Conservation (phyloP, 2,113 vertebrate genomes). For the Ariopsis seemanni region DNA sequence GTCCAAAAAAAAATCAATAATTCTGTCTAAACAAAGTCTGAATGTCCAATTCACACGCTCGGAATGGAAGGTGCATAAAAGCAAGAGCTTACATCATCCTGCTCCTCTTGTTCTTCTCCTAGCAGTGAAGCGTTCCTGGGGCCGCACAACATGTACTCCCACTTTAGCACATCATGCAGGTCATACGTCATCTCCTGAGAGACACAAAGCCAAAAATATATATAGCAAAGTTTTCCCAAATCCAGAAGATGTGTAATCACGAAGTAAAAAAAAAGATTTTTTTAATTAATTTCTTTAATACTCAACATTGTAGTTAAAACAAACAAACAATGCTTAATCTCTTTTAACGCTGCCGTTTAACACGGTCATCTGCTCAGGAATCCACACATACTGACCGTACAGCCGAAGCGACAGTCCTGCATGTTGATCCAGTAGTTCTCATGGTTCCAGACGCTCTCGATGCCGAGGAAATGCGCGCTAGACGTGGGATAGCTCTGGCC, state of each 20-base stretch:
- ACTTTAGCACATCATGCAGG: conserved; percentile 75
- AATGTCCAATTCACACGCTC: no score
- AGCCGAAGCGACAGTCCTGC: conserved; percentile 85
- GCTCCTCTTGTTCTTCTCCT: conserved; percentile 53
- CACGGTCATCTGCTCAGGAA: neutral
- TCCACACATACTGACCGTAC: conserved; percentile 69
- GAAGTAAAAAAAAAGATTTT: neutral
- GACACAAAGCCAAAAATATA: conserved; percentile 34
- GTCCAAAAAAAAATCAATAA: no score
- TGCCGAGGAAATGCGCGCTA: conserved; percentile 80
- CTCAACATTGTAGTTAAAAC: neutral
- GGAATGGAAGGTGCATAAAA: neutral
- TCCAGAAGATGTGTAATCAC: neutral
- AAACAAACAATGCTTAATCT: neutral
- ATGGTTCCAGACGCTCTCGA: conserved; percentile 92
- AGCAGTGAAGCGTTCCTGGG: conserved; percentile 48
- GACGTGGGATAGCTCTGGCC: conserved; percentile 71
- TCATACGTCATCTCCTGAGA: conserved; percentile 82
- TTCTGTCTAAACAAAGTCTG: neutral
- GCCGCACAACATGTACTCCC: conserved; percentile 80
- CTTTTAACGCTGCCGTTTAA: neutral
- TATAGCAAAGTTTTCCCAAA: neutral
- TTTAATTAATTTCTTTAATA: neutral
- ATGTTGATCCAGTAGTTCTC: conserved; percentile 91
- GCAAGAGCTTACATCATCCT: conserved; percentile 34